phyloP scores from a whole-genome alignment of 1,140 invertebrate species.

The Drosophila aff. region DNA sequence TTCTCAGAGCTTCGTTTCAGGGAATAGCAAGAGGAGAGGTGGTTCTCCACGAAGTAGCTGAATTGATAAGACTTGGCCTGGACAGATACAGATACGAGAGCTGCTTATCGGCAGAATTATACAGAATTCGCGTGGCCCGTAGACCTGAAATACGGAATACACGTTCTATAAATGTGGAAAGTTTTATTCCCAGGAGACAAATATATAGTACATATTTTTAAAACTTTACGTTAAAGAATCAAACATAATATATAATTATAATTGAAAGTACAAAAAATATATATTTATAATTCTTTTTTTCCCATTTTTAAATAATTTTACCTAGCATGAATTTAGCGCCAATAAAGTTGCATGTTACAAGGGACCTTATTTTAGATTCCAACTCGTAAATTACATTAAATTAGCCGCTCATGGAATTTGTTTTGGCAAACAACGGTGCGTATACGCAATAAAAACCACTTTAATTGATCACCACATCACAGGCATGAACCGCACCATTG shows the following conservation, averaged over 20 bases:
- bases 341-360: no score
- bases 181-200: neutral
- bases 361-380: neutral
- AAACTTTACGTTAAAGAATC: no score
- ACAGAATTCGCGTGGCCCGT: slow-evolving; percentile 9
- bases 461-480: slow-evolving; percentile 25
- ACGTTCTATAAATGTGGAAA: neutral
- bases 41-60: neutral
- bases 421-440: slow-evolving; percentile 7
- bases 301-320: no score
- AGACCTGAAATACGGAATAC: neutral
- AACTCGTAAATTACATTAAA: slow-evolving; percentile 12
- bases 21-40: neutral
- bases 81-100: slow-evolving; percentile 32
- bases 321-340: neutral
- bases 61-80: slow-evolving; percentile 25
- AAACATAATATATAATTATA: no score
- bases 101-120: slow-evolving; percentile 18
- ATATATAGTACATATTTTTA: no score
- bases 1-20: neutral
- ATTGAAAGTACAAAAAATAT: neutral
- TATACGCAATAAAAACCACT: slow-evolving; percentile 31
- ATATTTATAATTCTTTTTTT: neutral
- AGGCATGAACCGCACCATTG: slow-evolving; percentile 14
- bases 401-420: slow-evolving; percentile 14